These are phyloP conservation scores for Trichonephila inaurata DNA, from an alignment of 1,140 invertebrate species.

Conservation along the genomic window DNA sequence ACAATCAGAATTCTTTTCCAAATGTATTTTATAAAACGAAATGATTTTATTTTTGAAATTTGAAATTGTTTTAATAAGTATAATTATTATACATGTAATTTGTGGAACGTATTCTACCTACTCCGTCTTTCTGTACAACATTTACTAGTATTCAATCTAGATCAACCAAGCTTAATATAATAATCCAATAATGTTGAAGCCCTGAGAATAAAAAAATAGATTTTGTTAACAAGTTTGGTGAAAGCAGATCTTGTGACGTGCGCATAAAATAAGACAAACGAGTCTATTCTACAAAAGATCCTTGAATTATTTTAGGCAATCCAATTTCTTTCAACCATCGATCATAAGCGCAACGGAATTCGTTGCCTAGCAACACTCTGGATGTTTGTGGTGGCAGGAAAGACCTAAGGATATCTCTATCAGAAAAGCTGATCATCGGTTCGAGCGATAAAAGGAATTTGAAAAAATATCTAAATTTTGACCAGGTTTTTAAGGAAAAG, in stretches of 20 bases:
- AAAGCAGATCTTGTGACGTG: neutral
- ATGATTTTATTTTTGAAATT: no score
- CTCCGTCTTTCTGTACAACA: no score
- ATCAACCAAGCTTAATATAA: no score
- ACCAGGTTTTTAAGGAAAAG: neutral
- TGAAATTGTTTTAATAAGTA: no score
- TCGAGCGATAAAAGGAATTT: neutral
- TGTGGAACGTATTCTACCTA: no score
- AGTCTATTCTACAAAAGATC: neutral
- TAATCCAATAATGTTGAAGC: no score
- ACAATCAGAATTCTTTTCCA: no score
- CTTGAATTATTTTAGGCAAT: neutral
- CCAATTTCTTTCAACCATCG: neutral
- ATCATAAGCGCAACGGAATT: slow-evolving; percentile 21
- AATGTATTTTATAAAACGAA: no score
- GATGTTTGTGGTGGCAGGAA: neutral
- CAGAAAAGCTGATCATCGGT: neutral
- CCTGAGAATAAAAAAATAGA: no score
- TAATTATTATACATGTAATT: no score
- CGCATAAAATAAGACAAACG: neutral
- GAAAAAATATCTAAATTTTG: neutral
- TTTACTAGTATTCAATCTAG: no score
- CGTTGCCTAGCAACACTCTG: slow-evolving; percentile 35
- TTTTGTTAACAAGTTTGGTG: neutral
- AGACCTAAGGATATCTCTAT: neutral